phyloP scores from a whole-genome alignment of 2,888 invertebrate genomes.

The Lathronympha strigana region DNA sequence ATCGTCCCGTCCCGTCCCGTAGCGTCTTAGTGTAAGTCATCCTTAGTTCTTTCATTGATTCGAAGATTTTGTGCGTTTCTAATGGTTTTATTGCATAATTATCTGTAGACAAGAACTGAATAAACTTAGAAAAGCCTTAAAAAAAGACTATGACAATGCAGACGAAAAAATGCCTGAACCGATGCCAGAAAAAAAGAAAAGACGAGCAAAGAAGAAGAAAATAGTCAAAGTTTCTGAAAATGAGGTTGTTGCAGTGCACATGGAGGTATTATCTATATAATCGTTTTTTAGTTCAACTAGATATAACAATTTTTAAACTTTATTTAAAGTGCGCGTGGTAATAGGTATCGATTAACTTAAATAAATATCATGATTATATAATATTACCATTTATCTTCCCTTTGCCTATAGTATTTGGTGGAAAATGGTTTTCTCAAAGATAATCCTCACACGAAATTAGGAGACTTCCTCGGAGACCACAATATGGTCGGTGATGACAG shows the following conservation, averaged over 20 bases:
- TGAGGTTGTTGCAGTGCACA: conserved; percentile 52
- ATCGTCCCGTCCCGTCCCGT: no score
- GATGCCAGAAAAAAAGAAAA: conserved; percentile 50
- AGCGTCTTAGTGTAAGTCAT: no score
- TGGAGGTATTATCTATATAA: conserved; percentile 56
- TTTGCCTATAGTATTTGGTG: conserved; percentile 55
- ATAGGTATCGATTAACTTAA: no score
- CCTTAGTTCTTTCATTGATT: no score
- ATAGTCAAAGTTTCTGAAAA: conserved; percentile 47
- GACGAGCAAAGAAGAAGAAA: conserved; percentile 45
- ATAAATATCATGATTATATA: no score
- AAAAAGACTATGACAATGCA: conserved; percentile 61
- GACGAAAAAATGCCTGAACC: conserved; percentile 60
- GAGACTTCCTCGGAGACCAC: conserved; percentile 66
- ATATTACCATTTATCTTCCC: neutral
- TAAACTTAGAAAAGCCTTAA: conserved; percentile 59
- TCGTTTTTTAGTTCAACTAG: neutral
- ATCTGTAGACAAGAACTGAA: conserved; percentile 57
- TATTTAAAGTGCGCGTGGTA: no score
- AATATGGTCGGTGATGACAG: conserved; percentile 69
- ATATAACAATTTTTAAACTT: no score
- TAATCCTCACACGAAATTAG: conserved; percentile 57
- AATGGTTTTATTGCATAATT: neutral
- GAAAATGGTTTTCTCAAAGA: conserved; percentile 58
- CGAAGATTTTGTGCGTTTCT: no score